Base-by-base conservation (phyloP, 2,888 invertebrate species). In the Thecocarcelia acutangulata region DNA sequence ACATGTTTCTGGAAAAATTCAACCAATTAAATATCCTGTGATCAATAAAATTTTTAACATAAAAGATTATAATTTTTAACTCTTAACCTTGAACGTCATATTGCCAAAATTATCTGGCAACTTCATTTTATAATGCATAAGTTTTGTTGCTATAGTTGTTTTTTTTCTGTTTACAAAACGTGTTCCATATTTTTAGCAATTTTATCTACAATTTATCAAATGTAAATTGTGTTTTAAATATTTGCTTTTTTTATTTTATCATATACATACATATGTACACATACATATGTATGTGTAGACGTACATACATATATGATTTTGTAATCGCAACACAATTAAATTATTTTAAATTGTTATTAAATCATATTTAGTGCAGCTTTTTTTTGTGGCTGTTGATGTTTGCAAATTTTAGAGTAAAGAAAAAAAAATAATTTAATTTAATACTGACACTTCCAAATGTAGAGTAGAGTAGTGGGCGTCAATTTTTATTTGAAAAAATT, bases 381-480 rank as follows among this genome's bases (percentile, higher is more conserved):
- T 54, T 46, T 73, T 54, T 42, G 17, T 21, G 48, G 44, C 17
- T 46, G n/a, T 50, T 69, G 24, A 44, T 54, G 46, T 70, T 77
- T 61, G 46, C 19, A 37, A 72, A 78, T 33, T 33, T 21, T 15
- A 3, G 11, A 2, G 59, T 17, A 37, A 56, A n/a, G n/a, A n/a
- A 46, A 64, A 24, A 40, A 37, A 52, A 64, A 19, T 58, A 59
- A 64, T 50, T 69, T 75, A 63, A 63, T 75, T 75, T 59, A 52
- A 64, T 33, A 76, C 68, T 69, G 68, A 76, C 75, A 75, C 66
- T 69, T 52, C 44, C 58, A 66, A 69, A 76, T 76, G 76, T 61
- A 46, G 76, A 66, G 76, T 61, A 46, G 76, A 66, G 61, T 68
- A 74, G 76, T 76, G 68, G 76, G 76, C 76, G 76, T 76, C 40